Evolutionary conservation across 2,888 invertebrate genomes (phyloP), one percentile per base, ranked within the genome.

Genomic region (Tupiocoris notatus): DNA sequence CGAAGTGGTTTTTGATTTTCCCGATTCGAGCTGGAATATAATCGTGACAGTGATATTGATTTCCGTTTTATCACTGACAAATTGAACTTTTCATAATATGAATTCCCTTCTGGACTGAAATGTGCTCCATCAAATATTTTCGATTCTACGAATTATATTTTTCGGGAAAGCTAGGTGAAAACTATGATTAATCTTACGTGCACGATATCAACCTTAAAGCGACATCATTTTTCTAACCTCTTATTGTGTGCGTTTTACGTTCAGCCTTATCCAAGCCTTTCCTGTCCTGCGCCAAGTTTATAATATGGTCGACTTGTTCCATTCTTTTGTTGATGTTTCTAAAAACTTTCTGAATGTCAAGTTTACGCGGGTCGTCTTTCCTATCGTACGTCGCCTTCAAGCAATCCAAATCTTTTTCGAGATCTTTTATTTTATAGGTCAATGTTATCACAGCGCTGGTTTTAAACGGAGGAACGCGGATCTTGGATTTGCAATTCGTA

Each of bases 401-500:
- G 3, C 3, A n/a, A 9, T 59, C 20, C 7, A 59, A 6, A 18
- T 59, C n/a, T n/a, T 59, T 59, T 59, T 59, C 20, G 59, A 59
- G 59, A n/a, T 59, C 59, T 59, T n/a, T n/a, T 17, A 59, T n/a
- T 18, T 59, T 59, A n/a, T 59, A 59, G 2, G 18, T 59, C 20
- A 59, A 6, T n/a, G 59, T 59, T 2, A n/a, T 17, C 3, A 18
- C 20, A 3, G 59, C 3, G n/a, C n/a, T 18, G n/a, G 59, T 59
- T n/a, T 59, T 59, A 17, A 59, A 59, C 6, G 59, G 18, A 59
- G 59, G 16, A 59, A 18, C 59, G 59, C 59, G 6, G 59, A 18
- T 59, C n/a, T 59, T 59, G 59, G 59, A 59, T 59, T 59, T 59
- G 59, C 59, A 59, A 39, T 39, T 39, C 39, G 39, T 39, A 39